phyloP scores from a whole-genome alignment of 1,140 invertebrate genomes.

The Rhagoletis zephyria region DNA sequence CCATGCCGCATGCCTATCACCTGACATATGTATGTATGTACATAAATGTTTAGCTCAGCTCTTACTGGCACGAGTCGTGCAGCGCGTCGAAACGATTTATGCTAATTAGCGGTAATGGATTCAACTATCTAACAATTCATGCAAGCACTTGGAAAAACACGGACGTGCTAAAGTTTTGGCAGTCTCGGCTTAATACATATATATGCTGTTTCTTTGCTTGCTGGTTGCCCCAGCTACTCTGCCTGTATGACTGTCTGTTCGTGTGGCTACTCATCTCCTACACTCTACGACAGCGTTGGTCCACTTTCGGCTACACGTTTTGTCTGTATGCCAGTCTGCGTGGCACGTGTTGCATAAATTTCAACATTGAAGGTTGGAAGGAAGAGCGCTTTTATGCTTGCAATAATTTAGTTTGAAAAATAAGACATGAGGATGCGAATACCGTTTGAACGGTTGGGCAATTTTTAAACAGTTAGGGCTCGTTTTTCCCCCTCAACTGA shows the following conservation, averaged over 20 bases:
- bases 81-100: constrained; percentile 52
- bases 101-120: constrained; percentile 56
- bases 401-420: too few relatives aligned
- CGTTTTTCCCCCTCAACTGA: too few relatives aligned
- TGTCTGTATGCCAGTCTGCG: background rate
- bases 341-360: constrained; percentile 37
- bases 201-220: background rate
- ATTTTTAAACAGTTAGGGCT: too few relatives aligned
- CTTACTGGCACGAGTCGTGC: constrained; percentile 24
- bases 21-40: too few relatives aligned
- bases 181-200: background rate
- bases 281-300: background rate
- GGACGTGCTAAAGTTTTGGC: background rate
- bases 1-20: background rate
- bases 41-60: background rate
- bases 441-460: too few relatives aligned
- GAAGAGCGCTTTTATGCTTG: too few relatives aligned
- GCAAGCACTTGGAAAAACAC: constrained; percentile 6
- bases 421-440: too few relatives aligned
- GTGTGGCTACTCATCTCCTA: constrained; percentile 18
- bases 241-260: background rate
- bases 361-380: background rate
- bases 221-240: background rate
- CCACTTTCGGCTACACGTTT: background rate
- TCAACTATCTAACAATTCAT: constrained; percentile 18